Percentiles rank a stretch among this genome's conserved stretches.
Conservation (phyloP, 2,888 invertebrate species). For the Drosophila emarginata region DNA sequence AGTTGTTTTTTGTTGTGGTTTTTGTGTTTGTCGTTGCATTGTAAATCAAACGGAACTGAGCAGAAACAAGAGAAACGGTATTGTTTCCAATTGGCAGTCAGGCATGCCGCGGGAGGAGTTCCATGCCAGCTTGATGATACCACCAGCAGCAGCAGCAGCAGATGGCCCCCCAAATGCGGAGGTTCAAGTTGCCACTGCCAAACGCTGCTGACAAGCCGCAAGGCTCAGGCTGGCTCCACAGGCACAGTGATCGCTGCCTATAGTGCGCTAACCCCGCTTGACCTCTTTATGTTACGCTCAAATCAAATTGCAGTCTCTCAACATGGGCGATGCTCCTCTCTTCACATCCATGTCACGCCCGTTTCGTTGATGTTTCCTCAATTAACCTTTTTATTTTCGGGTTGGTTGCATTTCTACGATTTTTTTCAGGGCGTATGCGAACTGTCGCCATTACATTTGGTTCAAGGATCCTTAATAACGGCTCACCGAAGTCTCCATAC, state of each 20-base stretch:
- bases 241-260: conserved; percentile 41
- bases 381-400: conserved; percentile 68
- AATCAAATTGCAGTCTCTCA: conserved; percentile 71
- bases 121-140: conserved; percentile 21
- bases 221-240: conserved; percentile 36
- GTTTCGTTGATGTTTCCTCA: conserved; percentile 72
- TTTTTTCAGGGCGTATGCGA: conserved; percentile 69
- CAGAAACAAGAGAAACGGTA: conserved; percentile 73
- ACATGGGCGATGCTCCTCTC: conserved; percentile 74
- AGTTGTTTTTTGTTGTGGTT: conserved; percentile 48
- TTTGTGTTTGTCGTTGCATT: conserved; percentile 52
- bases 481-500: conserved; percentile 27
- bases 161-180: conserved; percentile 59
- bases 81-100: conserved; percentile 74
- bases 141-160: too few species aligned
- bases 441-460: conserved; percentile 64
- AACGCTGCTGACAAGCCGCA: conserved; percentile 55
- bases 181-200: conserved; percentile 75
- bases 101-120: conserved; percentile 60
- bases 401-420: conserved; percentile 32
- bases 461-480: conserved; percentile 9
- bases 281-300: conserved; percentile 72
- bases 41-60: conserved; percentile 75
- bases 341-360: conserved; percentile 64
- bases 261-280: conserved; percentile 57